phyloP scores from a whole-genome alignment of 2,888 invertebrate genomes.

The Unio delphinus region DNA sequence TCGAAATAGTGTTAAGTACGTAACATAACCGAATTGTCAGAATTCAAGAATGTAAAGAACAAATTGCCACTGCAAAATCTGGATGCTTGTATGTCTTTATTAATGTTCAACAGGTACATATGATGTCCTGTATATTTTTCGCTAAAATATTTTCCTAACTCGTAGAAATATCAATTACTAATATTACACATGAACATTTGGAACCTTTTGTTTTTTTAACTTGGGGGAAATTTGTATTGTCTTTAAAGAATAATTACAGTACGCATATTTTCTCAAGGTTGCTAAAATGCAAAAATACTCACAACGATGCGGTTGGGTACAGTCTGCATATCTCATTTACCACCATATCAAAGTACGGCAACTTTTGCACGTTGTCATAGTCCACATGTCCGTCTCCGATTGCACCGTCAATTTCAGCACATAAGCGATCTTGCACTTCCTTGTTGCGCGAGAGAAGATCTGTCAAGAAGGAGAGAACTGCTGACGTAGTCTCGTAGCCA shows the following conservation, averaged over 20 bases:
- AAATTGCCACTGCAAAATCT: no score
- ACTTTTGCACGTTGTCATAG: conserved; percentile 64
- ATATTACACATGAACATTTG: no score
- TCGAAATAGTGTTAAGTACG: background rate
- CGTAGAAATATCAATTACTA: no score
- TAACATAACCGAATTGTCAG: no score
- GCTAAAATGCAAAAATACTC: conserved; percentile 26
- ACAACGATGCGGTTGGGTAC: conserved; percentile 69
- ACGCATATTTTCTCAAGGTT: background rate
- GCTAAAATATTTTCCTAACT: no score
- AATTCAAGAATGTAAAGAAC: no score
- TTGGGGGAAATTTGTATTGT: no score
- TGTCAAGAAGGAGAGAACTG: conserved; percentile 72
- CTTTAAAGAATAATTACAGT: no score
- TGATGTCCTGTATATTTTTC: no score
- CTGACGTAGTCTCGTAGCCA: conserved; percentile 75
- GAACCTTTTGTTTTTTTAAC: no score
- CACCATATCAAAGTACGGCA: conserved; percentile 71
- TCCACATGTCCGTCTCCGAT: conserved; percentile 53
- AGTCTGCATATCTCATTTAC: conserved; percentile 71
- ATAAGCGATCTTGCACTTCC: conserved; percentile 71
- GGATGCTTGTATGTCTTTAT: no score
- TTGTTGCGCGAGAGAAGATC: conserved; percentile 72
- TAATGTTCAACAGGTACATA: no score
- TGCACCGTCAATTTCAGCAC: conserved; percentile 68